Conservation (phyloP, 2,888 invertebrate species). For the Synanthedon myopaeformis region DNA sequence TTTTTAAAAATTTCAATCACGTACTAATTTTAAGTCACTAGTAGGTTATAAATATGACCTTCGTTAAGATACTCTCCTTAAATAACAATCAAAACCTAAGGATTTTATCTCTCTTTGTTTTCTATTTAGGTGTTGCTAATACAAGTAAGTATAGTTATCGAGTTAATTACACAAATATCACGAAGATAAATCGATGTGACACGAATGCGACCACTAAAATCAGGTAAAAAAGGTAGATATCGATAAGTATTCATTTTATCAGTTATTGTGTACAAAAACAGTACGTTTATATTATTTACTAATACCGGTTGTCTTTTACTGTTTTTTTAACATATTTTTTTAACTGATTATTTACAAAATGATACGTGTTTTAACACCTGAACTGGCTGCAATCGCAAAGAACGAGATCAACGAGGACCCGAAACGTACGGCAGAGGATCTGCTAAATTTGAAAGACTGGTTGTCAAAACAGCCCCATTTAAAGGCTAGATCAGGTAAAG, state of each 20-base stretch:
- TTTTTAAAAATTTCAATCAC: too few species aligned
- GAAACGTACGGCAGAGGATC: constrained; percentile 39
- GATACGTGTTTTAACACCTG: constrained; percentile 48
- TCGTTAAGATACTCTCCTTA: too few species aligned
- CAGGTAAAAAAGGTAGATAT: too few species aligned
- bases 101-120: too few species aligned
- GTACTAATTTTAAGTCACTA: too few species aligned
- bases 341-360: constrained; percentile 14
- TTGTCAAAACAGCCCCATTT: constrained; percentile 65
- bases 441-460: constrained; percentile 62
- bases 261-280: constrained; percentile 24
- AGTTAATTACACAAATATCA: too few species aligned
- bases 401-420: constrained; percentile 64
- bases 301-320: not conserved
- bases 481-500: constrained; percentile 64
- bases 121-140: too few species aligned
- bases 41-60: too few species aligned
- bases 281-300: constrained; percentile 6
- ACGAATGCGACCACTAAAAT: too few species aligned
- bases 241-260: constrained; percentile 3
- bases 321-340: not conserved
- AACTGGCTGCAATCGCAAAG: constrained; percentile 55
- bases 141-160: too few species aligned
- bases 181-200: too few species aligned
- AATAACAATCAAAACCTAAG: too few species aligned